Conservation (phyloP, 2,113 vertebrate species). For the Probosciger aterrimus region DNA sequence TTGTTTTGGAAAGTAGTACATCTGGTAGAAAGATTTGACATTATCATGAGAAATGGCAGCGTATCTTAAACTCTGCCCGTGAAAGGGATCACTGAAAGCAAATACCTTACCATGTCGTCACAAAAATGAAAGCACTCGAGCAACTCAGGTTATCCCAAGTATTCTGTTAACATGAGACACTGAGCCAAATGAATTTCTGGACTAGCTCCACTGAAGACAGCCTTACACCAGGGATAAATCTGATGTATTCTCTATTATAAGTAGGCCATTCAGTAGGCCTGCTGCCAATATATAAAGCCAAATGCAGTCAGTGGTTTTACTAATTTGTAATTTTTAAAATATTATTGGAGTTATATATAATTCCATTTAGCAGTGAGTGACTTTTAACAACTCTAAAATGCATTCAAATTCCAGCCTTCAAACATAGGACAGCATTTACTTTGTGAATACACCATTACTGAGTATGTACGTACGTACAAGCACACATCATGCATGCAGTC, state of each 20-base stretch:
- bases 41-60: neutral
- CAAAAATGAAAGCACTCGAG: neutral
- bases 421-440: neutral
- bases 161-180: neutral
- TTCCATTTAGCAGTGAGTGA: neutral
- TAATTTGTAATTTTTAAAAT: neutral
- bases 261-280: neutral
- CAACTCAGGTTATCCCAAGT: neutral
- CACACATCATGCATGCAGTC: neutral
- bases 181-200: slow-evolving; percentile 1
- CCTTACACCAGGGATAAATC: neutral
- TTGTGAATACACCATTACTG: neutral
- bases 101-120: neutral
- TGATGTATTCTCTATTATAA: neutral
- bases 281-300: neutral
- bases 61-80: neutral
- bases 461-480: neutral
- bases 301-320: neutral
- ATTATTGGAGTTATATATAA: neutral
- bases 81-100: neutral
- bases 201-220: neutral
- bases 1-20: neutral
- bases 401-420: neutral
- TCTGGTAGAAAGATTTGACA: neutral
- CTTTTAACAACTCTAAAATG: neutral